Evolutionary conservation across 92 coral and sea anemone species (phyloP).

Genomic region (Parazoanthus atlanticus): DNA sequence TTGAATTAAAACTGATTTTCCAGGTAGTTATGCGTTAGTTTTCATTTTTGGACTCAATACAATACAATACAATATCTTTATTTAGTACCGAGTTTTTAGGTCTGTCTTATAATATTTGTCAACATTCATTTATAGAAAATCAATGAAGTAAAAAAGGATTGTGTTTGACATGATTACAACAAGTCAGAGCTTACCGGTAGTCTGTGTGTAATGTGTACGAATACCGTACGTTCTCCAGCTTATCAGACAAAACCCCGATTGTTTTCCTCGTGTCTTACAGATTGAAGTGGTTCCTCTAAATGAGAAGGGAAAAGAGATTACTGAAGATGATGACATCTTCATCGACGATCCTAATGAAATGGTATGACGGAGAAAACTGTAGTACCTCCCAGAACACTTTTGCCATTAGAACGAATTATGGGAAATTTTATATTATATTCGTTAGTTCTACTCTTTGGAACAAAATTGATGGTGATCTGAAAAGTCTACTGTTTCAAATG

Average conservation of each 20-base stretch:
- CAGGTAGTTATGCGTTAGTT: no score
- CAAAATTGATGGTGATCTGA: no score
- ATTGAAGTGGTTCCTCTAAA: conserved; percentile 92
- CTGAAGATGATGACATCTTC: conserved; percentile 88
- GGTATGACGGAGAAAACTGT: conserved; percentile 47
- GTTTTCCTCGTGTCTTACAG: conserved; percentile 38
- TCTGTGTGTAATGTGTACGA: neutral
- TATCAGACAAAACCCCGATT: neutral
- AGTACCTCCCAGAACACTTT: no score
- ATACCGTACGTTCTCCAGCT: neutral
- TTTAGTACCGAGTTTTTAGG: neutral
- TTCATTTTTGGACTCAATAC: no score
- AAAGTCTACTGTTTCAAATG: no score
- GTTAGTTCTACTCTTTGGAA: no score
- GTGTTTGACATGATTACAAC: neutral
- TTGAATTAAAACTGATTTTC: no score
- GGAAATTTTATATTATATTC: neutral
- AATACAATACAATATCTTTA: no score
- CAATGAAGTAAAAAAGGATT: no score
- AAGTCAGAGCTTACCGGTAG: neutral
- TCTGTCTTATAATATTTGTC: neutral
- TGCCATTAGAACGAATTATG: neutral
- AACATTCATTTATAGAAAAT: no score
- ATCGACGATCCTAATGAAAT: conserved; percentile 85
- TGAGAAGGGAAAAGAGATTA: conserved; percentile 86